Base-by-base conservation (phyloP, 2,113 vertebrate genomes). In the Corydoras sp. region DNA sequence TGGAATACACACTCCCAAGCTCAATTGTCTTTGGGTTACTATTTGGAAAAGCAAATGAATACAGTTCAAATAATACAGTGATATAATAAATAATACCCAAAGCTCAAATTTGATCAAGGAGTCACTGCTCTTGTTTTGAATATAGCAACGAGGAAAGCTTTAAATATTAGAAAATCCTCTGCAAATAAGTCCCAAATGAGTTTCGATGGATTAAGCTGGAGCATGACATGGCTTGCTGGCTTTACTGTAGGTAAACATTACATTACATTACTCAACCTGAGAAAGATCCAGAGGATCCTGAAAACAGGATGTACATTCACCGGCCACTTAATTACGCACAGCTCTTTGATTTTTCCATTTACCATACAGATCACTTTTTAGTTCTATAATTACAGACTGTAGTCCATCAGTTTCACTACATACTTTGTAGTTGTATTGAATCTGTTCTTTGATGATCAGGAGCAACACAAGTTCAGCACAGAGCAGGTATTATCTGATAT, bases 1-100 rank as follows among this genome's bases (percentile, higher is more conserved):
- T 62, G 51, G 73, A 72, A 51, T 75, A 74, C 53, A 53, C 67
- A 68, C 61, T 64, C 7, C 54, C 68, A 54, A 30, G 71, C 61
- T 50, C 75, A 59, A 72, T 32, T 3, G 29, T 65, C 71, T 53
- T 80, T 71, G 35, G 4, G 35, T 79, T 10, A 43, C 14, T 4
- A 32, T n/a, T 43, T 24, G 10, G 51, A 71, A 53, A 30, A 75
- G 59, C 72, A 55, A 56, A 55, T 18, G 2, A 68, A 72, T 50
- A 9, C 18, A 18, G 56, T 11, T 14, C 59, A 59, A 49, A 31
- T 59, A 49, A 6, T 43, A 5, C 55, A 29, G 9, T 18, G 11
- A 53, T 53, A 35, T 29, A 13, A 9, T 32, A 73, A 65, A 61
- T 54, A 67, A 60, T 29, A 54, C 60, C 10, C 12, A 73, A 56